These are phyloP conservation scores for Pollicipes pollicipes DNA, from an alignment of 1,140 invertebrate species.

Conservation along the genomic window DNA sequence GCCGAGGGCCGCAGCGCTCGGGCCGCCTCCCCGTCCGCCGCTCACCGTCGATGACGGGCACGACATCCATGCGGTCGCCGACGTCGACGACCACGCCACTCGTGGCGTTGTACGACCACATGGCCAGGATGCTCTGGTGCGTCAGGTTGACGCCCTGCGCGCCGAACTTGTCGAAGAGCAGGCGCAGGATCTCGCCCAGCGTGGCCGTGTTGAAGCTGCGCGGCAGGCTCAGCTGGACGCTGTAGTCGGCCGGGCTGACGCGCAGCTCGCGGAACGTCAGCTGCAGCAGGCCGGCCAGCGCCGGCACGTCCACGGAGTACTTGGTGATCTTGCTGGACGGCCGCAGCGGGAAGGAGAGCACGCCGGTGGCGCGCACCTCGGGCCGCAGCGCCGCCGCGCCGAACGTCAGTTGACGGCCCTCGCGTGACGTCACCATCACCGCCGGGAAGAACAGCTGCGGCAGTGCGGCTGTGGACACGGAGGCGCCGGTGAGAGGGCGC, in stretches of 20 bases:
- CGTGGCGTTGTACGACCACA: slow-evolving; percentile 42
- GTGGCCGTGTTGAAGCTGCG: slow-evolving; percentile 29
- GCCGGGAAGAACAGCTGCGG: slow-evolving; percentile 40
- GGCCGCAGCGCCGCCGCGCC: slow-evolving; percentile 36
- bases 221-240: slow-evolving; percentile 30
- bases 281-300: slow-evolving; percentile 29
- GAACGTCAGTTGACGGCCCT: slow-evolving; percentile 26
- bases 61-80: slow-evolving; percentile 40
- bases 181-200: slow-evolving; percentile 27
- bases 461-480: slow-evolving; percentile 29
- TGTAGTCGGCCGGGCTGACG: slow-evolving; percentile 28
- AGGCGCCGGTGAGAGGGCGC: no score
- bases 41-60: slow-evolving; percentile 41
- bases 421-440: slow-evolving; percentile 32
- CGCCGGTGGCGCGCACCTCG: slow-evolving; percentile 26
- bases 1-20: no score
- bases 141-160: slow-evolving; percentile 35
- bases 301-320: slow-evolving; percentile 28
- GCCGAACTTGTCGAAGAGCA: slow-evolving; percentile 29
- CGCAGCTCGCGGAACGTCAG: slow-evolving; percentile 33
- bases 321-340: slow-evolving; percentile 36
- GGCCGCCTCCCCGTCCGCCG: neutral
- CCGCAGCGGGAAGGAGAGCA: slow-evolving; percentile 29
- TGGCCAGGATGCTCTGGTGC: slow-evolving; percentile 38
- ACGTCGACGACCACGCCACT: slow-evolving; percentile 45